Conservation (phyloP, 2,113 vertebrate genomes). For the Limnothrissa miodon region DNA sequence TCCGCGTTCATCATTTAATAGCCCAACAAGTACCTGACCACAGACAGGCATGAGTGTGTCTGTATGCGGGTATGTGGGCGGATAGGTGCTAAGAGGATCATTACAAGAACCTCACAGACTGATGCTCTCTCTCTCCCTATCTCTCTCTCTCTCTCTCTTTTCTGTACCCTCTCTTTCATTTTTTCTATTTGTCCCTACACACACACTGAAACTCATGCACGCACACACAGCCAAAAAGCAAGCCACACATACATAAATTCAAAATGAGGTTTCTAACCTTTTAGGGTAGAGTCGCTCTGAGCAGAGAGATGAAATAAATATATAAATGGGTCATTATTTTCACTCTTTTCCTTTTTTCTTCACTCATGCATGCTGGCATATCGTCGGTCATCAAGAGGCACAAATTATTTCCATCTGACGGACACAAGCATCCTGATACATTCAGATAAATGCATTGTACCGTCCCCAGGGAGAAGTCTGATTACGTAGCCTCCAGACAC, state of each 20-base stretch:
- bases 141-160: neutral
- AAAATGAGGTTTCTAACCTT: neutral
- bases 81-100: conserved; percentile 10
- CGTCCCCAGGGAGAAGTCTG: neutral
- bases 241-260: neutral
- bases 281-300: neutral
- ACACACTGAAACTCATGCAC: neutral
- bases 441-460: neutral
- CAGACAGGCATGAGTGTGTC: neutral
- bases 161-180: neutral
- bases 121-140: neutral
- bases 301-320: neutral
- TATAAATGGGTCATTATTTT: too few relatives aligned
- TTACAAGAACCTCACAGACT: neutral
- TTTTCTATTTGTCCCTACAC: neutral
- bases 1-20: neutral
- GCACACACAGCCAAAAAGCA: neutral
- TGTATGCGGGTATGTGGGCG: conserved; percentile 5
- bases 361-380: neutral
- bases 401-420: neutral
- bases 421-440: neutral
- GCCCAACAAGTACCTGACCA: neutral
- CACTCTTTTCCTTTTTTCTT: neutral
- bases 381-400: neutral
- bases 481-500: neutral